A percentile compares a stretch with the other conserved stretches of the same genome.
phyloP scores from a whole-genome alignment of 2,113 vertebrate species.

The Phrynosoma blainvillii region DNA sequence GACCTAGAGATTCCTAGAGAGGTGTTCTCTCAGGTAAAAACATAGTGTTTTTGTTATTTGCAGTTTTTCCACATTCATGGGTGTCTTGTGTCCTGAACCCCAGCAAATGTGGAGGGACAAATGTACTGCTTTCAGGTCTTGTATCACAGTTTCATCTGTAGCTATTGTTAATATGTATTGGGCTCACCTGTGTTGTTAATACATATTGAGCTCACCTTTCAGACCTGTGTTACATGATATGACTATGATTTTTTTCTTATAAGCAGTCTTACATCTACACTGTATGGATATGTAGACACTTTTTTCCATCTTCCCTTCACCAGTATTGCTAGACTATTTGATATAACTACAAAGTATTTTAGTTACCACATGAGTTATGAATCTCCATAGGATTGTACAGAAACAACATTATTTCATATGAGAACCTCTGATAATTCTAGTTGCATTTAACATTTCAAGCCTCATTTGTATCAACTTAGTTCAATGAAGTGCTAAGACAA shows the following conservation, averaged over 20 bases:
- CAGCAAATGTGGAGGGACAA: too few relatives aligned
- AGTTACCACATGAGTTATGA: constrained; percentile 58
- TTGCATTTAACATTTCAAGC: constrained; percentile 81
- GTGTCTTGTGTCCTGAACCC: too few relatives aligned
- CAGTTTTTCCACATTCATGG: too few relatives aligned
- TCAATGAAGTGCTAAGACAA: constrained; percentile 65
- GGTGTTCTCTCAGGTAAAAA: too few relatives aligned
- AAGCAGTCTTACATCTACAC: constrained; percentile 31
- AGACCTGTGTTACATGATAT: constrained; percentile 13
- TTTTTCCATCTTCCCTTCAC: constrained; percentile 43
- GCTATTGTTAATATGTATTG: constrained; percentile 34
- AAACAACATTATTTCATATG: constrained; percentile 76
- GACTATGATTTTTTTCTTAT: constrained; percentile 43
- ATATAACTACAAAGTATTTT: constrained; percentile 63
- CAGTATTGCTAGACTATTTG: constrained; percentile 55
- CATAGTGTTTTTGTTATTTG: too few relatives aligned
- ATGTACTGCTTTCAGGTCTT: constrained; percentile 19
- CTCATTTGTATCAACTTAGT: constrained; percentile 72
- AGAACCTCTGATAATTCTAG: constrained; percentile 77
- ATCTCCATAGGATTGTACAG: constrained; percentile 72
- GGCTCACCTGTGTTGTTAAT: constrained; percentile 39
- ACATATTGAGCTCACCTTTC: constrained; percentile 26
- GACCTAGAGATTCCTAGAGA: too few relatives aligned
- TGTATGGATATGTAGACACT: neutral
- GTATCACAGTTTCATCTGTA: constrained; percentile 43